Conservation (phyloP, 2,888 invertebrate species). For the Periphyllus acericola region DNA sequence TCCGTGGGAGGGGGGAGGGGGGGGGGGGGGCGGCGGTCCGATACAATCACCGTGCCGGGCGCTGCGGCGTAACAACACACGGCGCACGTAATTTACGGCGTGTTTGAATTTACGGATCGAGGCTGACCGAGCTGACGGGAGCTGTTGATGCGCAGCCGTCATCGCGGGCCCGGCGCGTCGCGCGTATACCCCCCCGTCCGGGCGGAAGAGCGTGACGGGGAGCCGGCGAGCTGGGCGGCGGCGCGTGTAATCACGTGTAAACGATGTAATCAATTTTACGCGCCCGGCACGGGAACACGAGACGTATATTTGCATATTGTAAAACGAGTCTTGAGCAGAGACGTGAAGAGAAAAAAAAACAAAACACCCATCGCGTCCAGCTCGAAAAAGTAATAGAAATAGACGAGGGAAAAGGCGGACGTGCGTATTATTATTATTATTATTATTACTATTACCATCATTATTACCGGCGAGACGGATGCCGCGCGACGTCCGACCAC, state of each 20-base stretch:
- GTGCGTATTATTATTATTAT: not conserved
- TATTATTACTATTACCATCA: conserved; percentile 15
- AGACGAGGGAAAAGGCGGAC: conserved; percentile 32
- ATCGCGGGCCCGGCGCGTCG: not conserved
- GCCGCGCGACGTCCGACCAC: not conserved
- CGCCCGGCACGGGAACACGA: conserved; percentile 9
- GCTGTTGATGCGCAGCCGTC: conserved; percentile 43
- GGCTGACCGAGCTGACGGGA: conserved; percentile 4
- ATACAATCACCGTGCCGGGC: conserved; percentile 34
- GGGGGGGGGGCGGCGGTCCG: no score
- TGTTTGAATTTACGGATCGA: conserved; percentile 3
- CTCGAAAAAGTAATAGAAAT: conserved; percentile 12
- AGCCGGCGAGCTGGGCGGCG: not conserved
- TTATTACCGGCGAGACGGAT: not conserved
- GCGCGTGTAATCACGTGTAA: conserved; percentile 33
- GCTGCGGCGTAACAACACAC: not conserved
- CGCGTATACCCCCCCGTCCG: not conserved
- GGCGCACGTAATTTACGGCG: conserved; percentile 39
- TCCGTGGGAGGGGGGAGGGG: no score
- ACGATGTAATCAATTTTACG: conserved; percentile 56
- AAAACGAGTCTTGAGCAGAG: conserved; percentile 20
- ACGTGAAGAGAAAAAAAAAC: not conserved
- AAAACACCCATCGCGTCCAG: conserved; percentile 8
- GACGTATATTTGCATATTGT: conserved; percentile 51
- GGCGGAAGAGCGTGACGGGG: not conserved